Percentiles rank a stretch among this genome's conserved stretches.
Conservation (phyloP, 23 tunicate species). For the Halocynthia roretzi region DNA sequence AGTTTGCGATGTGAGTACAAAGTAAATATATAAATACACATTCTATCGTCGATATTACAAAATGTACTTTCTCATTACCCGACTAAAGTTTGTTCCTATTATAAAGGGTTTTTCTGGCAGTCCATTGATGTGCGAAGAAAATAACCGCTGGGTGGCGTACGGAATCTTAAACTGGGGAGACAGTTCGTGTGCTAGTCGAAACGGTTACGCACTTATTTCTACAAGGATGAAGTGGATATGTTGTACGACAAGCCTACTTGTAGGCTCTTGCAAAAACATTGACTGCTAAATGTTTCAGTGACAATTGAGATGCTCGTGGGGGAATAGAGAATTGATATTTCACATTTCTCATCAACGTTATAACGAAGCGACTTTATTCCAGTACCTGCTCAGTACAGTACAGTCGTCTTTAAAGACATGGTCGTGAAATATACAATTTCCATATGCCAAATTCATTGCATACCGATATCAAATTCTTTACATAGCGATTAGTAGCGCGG, state of each 20-base stretch:
- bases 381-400: no score
- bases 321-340: no score
- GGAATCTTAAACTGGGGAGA: conserved; percentile 79
- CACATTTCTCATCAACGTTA: no score
- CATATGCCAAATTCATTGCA: no score
- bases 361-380: no score
- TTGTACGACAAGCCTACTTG: conserved; percentile 7
- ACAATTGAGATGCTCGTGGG: no score
- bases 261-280: neutral
- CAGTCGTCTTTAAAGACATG: no score
- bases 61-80: neutral
- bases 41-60: neutral
- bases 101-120: conserved; percentile 68
- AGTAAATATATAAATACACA: neutral
- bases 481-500: no score
- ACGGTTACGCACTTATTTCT: conserved; percentile 62
- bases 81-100: neutral
- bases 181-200: conserved; percentile 33
- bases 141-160: conserved; percentile 89
- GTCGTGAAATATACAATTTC: no score
- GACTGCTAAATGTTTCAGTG: conserved; percentile 10
- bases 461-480: no score
- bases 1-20: conserved; percentile 1
- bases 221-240: conserved; percentile 69
- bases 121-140: conserved; percentile 54